Evolutionary conservation across 2,113 vertebrate species (phyloP).

Genomic region (Lichenostomus cassidix): DNA sequence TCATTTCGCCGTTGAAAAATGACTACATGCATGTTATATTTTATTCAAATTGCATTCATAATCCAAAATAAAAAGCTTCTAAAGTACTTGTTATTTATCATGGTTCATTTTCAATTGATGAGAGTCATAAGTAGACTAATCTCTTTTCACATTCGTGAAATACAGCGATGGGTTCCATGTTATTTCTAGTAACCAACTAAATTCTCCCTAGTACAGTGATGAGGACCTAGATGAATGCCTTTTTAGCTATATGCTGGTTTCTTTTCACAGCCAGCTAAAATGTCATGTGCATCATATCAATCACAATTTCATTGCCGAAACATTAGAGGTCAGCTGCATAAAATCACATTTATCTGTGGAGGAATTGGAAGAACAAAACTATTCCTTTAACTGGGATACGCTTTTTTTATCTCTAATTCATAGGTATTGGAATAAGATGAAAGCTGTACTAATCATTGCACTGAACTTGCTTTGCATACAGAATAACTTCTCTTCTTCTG

Average conservation of each 20-base stretch:
- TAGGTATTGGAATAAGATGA: constrained; percentile 35
- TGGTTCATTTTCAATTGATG: neutral
- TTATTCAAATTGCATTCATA: constrained; percentile 25
- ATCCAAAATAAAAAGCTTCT: neutral
- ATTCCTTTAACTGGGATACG: neutral
- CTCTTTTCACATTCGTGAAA: neutral
- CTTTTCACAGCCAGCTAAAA: constrained; percentile 16
- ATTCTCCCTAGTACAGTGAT: neutral
- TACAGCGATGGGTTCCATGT: neutral
- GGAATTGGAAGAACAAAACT: constrained; percentile 12
- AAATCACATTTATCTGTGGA: constrained; percentile 13
- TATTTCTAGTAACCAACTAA: neutral
- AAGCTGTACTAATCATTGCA: neutral
- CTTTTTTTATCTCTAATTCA: constrained; percentile 22
- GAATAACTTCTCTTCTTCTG: neutral
- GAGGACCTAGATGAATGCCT: neutral
- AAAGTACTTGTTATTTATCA: constrained; percentile 7
- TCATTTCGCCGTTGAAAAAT: neutral
- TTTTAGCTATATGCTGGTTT: neutral
- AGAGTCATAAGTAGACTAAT: neutral
- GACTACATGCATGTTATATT: neutral
- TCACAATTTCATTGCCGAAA: neutral
- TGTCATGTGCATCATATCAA: neutral
- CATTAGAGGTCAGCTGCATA: neutral
- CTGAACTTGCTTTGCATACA: neutral